Evolutionary conservation across 1,140 invertebrate genomes (phyloP).

Genomic region (Zelostemma sp.): DNA sequence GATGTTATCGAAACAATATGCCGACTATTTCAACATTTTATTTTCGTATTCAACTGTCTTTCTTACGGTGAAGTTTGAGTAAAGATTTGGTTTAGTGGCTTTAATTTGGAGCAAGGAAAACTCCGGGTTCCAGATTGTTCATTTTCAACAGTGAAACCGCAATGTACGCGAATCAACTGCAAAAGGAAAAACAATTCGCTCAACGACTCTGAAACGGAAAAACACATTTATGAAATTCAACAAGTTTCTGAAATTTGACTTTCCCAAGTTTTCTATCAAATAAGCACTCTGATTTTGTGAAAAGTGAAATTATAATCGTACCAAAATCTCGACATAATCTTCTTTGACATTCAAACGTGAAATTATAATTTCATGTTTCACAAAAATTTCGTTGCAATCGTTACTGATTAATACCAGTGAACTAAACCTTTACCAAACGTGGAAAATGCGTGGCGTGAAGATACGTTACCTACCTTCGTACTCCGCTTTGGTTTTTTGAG

Average conservation of each 20-base stretch:
- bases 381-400: too few relatives aligned
- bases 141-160: background rate
- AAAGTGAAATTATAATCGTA: too few relatives aligned
- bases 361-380: too few relatives aligned
- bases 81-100: background rate
- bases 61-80: background rate
- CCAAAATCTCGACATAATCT: too few relatives aligned
- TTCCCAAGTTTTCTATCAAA: too few relatives aligned
- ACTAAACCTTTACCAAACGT: slow-evolving; percentile 15
- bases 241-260: background rate
- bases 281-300: too few relatives aligned
- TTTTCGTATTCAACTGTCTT: background rate
- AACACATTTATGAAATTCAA: background rate
- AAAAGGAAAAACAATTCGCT: background rate
- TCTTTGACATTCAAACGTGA: too few relatives aligned
- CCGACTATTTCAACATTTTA: background rate
- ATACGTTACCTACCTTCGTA: slow-evolving; percentile 75
- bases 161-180: background rate
- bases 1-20: background rate
- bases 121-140: background rate
- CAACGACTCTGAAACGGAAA: background rate
- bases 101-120: background rate
- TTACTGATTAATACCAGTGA: too few relatives aligned
- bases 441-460: background rate
- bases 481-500: slow-evolving; percentile 77